phyloP scores from a whole-genome alignment of 1,140 invertebrate genomes.

The Pinna nobilis region DNA sequence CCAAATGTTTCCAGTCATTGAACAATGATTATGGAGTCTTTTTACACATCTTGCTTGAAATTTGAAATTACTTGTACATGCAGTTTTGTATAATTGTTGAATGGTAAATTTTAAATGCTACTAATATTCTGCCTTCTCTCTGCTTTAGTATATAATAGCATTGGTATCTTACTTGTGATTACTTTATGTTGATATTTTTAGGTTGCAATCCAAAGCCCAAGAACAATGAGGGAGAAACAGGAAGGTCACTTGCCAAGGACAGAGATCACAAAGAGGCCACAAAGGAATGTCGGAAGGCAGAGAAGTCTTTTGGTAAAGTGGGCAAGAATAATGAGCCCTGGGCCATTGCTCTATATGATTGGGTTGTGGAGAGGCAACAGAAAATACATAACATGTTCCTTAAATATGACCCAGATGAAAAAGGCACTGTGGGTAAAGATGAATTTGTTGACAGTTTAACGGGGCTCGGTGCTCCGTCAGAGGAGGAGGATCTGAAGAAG shows the following conservation, averaged over 20 bases:
- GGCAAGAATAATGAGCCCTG: constrained; percentile 73
- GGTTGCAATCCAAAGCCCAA: constrained; percentile 75
- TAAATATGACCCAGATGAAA: constrained; percentile 67
- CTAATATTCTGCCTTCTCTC: too few species aligned
- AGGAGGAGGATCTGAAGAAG: constrained; percentile 68
- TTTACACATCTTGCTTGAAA: too few species aligned
- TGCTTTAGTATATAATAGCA: too few species aligned
- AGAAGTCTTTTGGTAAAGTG: constrained; percentile 72
- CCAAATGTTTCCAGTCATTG: too few species aligned
- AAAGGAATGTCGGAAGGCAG: constrained; percentile 73
- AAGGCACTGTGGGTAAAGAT: constrained; percentile 62
- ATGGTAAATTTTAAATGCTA: too few species aligned
- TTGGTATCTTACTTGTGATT: too few species aligned
- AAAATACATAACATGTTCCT: constrained; percentile 64
- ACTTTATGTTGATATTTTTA: too few species aligned
- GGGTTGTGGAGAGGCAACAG: constrained; percentile 61
- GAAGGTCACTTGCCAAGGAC: constrained; percentile 72
- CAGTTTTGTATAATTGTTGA: too few species aligned
- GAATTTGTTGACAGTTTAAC: constrained; percentile 66
- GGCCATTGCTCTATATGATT: constrained; percentile 73
- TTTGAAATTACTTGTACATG: too few species aligned
- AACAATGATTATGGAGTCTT: too few species aligned
- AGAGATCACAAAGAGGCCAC: constrained; percentile 71
- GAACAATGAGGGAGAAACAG: constrained; percentile 70
- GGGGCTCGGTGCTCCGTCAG: constrained; percentile 63